Base-by-base conservation (phyloP, 2,113 vertebrate genomes). In the Heterochromis multidens region DNA sequence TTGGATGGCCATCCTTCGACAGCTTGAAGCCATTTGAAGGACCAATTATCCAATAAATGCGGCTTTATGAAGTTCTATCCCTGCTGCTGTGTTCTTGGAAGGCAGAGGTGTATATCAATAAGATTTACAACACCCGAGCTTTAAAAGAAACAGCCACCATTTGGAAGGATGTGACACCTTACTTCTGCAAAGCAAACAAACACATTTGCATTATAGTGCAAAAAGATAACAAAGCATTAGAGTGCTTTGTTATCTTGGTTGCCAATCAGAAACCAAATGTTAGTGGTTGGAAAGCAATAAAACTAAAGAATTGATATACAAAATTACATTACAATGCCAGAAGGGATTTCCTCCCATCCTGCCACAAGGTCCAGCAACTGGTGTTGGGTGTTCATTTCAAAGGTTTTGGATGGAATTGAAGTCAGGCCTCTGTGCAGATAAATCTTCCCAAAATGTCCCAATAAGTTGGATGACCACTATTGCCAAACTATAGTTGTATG, bases 21-120 rank as follows among this genome's bases (percentile, higher is more conserved):
- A 95, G 93, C 94, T 93, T 92, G 93, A 94, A 95, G 93, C 95
- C 94, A 94, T 96, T 94, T 91, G 60, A 93, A 94, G 93, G 89
- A 90, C 88, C 95, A 94, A 95, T 96, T 94, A 95, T 95, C 93
- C 93, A 95, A 94, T 95, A 95, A 94, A 95, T 95, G 94, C 67
- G 63, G 89, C 91, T 95, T 96, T 93, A 94, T 95, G 91, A 94
- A 95, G 94, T 93, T 94, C 89, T 92, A 90, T 88, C 87, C 92
- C 94, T 92, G 93, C 92, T 94, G 92, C 91, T 93, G 90, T 88
- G 88, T 84, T 91, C 89, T 91, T 94, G 87, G 89, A 92, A 94
- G 78, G 89, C 89, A 81, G 87, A 89, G 91, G 89, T 91, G 88
- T 91, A 85, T 79, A 90, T 94, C 89, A 90, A 87, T 37, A 85